Base-by-base conservation (phyloP, 2,113 vertebrate species). In the Nannospalax galili region DNA sequence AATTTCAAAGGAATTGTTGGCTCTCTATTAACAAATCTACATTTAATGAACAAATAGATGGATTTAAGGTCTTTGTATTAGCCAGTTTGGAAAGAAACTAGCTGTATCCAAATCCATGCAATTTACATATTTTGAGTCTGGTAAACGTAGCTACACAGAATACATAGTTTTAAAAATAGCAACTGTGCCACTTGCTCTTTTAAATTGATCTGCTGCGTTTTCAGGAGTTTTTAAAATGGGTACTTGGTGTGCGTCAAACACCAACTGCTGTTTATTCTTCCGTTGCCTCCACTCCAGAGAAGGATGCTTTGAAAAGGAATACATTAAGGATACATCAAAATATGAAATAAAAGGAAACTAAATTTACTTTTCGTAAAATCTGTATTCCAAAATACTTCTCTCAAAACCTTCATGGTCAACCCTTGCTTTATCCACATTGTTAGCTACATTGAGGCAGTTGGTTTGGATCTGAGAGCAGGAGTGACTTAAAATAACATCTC, bases 221-320 rank as follows among this genome's bases (percentile, higher is more conserved):
- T 92, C 87, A 87, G 90, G 87, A 87, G 30, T 88, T 96, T 96
- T 87, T 91, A 95, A 97, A 95, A 88, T 81, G 87, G 67, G 48
- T 84, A 26, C 70, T 96, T 95, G 58, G 24, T 95, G 88, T 91
- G 40, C 56, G 10, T 86, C 88, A 90, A 97, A 77, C 92, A 91
- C 75, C 93, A 94, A 96, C 92, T 96, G 95, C 87, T 96, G 96
- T 86, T 96, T 96, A 95, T 95, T 97, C 96, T 96, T 70, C 85
- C 85, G 95, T 90, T 92, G 79, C 56, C 4, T 94, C 60, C 64
- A 89, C 77, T 89, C 69, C 26, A 89, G 74, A 62, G 56, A 86
- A 85, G 52, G 30, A 84, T 91, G 90, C 72, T 95, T 93, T 60
- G 20, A 93, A 92, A 90, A 90, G 69, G 96, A 97, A 96, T 95